Evolutionary conservation across 2,113 vertebrate genomes (phyloP).

Genomic region (Dasyprocta punctata): DNA sequence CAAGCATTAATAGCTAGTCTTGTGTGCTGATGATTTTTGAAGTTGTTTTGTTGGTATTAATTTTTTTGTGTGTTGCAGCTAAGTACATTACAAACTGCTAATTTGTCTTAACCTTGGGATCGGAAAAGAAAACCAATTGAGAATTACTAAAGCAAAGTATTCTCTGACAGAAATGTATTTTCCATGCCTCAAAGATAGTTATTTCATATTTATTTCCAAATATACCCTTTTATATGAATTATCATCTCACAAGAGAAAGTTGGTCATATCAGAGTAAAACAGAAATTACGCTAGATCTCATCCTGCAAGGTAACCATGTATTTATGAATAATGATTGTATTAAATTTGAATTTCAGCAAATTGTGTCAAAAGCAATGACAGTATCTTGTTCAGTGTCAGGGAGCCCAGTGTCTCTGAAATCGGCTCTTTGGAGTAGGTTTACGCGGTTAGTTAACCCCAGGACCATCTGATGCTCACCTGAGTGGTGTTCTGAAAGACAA

Average conservation of each 20-base stretch:
- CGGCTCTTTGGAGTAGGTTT: constrained; percentile 34
- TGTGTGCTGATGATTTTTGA: not conserved
- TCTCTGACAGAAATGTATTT: not conserved
- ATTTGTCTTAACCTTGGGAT: constrained; percentile 1
- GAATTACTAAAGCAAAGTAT: not conserved
- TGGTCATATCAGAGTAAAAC: not conserved
- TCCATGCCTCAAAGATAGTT: not conserved
- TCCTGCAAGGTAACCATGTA: not conserved
- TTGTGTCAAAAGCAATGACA: constrained; percentile 47
- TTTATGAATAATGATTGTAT: not conserved
- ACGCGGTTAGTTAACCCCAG: constrained; percentile 9
- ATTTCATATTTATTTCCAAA: constrained; percentile 42
- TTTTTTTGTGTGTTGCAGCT: constrained; percentile 29
- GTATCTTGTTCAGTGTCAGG: constrained; percentile 58
- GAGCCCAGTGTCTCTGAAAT: constrained; percentile 30
- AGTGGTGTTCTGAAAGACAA: not conserved
- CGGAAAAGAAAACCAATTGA: not conserved
- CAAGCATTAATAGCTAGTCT: not conserved
- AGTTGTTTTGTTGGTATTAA: constrained; percentile 17
- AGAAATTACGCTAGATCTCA: constrained; percentile 41
- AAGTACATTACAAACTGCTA: not conserved
- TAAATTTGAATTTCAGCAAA: constrained; percentile 51
- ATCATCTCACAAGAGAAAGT: not conserved
- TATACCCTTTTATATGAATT: not conserved
- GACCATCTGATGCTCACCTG: constrained; percentile 36